phyloP scores from a whole-genome alignment of 2,113 vertebrate species.

The Spheniscus mendiculus region DNA sequence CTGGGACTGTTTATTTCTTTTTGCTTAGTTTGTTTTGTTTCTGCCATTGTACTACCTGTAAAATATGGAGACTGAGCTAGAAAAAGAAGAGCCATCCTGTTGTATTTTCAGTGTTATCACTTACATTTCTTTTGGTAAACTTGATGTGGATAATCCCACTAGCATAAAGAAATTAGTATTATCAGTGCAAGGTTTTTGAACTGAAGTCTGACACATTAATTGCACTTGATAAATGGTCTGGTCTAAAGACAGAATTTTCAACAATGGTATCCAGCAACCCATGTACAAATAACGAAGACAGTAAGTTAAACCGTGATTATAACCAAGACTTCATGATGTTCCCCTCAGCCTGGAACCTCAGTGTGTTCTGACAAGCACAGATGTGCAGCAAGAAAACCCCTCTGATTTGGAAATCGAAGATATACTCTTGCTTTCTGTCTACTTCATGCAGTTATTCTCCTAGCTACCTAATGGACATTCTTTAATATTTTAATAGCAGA shows the following conservation, averaged over 20 bases:
- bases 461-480: neutral
- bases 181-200: neutral
- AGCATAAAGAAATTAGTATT: slow-evolving; percentile 9
- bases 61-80: neutral
- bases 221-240: slow-evolving; percentile 54
- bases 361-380: neutral
- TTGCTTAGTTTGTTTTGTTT: neutral
- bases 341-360: neutral
- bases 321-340: neutral
- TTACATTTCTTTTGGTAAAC: neutral
- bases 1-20: neutral
- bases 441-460: neutral
- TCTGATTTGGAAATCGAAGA: neutral
- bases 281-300: neutral
- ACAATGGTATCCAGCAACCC: neutral
- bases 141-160: neutral
- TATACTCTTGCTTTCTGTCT: neutral
- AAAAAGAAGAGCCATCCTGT: neutral
- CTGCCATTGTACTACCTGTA: neutral
- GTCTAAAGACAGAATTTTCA: slow-evolving; percentile 34
- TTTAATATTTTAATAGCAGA: neutral
- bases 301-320: neutral
- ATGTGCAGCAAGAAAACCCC: neutral
- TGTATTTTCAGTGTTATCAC: neutral
- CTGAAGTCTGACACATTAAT: slow-evolving; percentile 35